These are phyloP conservation scores for Heliconius nattereri DNA, from an alignment of 1,140 invertebrate genomes.

Conservation along the genomic window DNA sequence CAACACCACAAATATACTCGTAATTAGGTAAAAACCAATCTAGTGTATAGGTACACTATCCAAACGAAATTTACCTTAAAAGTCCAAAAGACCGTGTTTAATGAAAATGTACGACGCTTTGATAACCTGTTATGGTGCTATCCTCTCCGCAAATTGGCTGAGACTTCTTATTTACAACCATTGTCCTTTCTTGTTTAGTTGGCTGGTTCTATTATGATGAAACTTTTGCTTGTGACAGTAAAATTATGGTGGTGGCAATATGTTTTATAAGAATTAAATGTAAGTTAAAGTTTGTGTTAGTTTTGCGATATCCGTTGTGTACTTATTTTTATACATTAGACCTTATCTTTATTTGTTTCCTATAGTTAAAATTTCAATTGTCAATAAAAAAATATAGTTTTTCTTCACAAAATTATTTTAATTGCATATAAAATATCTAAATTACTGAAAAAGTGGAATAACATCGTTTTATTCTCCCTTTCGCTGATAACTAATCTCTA, in stretches of 20 bases:
- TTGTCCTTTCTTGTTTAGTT: slow-evolving; percentile 51
- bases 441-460: no score
- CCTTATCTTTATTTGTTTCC: no score
- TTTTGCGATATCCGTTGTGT: no score
- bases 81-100: slow-evolving; percentile 45
- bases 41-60: not conserved
- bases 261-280: not conserved
- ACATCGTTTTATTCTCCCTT: no score
- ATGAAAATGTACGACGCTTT: slow-evolving; percentile 78
- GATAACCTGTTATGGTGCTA: slow-evolving; percentile 72
- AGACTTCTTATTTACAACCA: slow-evolving; percentile 54
- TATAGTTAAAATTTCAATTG: no score
- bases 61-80: slow-evolving; percentile 45
- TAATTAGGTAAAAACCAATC: slow-evolving; percentile 21
- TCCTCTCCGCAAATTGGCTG: slow-evolving; percentile 60
- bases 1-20: not conserved
- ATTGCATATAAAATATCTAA: no score
- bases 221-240: slow-evolving; percentile 20
- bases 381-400: no score
- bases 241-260: not conserved
- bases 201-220: slow-evolving; percentile 14
- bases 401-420: no score
- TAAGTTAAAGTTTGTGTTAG: not conserved
- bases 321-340: no score
- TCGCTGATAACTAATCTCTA: no score